Evolutionary conservation across 2,797 vertebrate species (phyloP).

Genomic region (Aplochiton taeniatus): DNA sequence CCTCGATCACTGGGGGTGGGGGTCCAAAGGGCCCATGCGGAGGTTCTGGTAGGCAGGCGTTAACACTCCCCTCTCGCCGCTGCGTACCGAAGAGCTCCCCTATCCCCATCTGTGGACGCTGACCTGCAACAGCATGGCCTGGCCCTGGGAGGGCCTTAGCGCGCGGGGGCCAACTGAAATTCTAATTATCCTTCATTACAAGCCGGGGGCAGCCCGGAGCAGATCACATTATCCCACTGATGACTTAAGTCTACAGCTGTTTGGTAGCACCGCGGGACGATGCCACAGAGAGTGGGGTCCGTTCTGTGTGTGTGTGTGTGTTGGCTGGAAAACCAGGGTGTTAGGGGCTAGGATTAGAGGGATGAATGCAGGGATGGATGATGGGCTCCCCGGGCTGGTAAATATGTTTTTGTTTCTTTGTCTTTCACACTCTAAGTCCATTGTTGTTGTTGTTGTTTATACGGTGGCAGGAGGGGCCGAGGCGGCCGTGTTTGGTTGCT

Average conservation of each 20-base stretch:
- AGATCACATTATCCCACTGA: conserved; percentile 62
- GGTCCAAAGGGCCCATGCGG: conserved; percentile 43
- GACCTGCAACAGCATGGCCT: conserved; percentile 15
- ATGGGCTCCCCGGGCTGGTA: conserved; percentile 33
- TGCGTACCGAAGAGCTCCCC: conserved; percentile 68
- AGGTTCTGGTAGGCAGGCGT: conserved; percentile 16
- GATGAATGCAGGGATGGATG: too few relatives aligned
- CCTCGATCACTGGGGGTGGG: conserved; percentile 42
- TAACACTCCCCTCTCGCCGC: conserved; percentile 58
- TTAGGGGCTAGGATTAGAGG: too few relatives aligned
- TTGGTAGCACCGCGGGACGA: conserved; percentile 57
- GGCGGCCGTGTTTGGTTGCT: conserved; percentile 47
- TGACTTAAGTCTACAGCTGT: conserved; percentile 64
- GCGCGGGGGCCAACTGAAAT: conserved; percentile 58
- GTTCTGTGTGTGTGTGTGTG: conserved; percentile 30
- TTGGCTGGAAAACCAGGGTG: too few relatives aligned
- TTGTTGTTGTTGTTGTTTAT: conserved; percentile 43
- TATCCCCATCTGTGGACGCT: conserved; percentile 66
- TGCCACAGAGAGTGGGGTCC: conserved; percentile 60
- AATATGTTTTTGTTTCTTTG: conserved; percentile 64
- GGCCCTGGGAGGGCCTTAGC: conserved; percentile 32
- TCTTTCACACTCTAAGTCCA: conserved; percentile 32
- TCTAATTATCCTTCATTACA: conserved; percentile 73
- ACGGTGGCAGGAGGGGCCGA: conserved; percentile 25
- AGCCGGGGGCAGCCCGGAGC: conserved; percentile 55